Evolutionary conservation across 1,140 invertebrate species (phyloP), one percentile per base, ranked within the genome.

Genomic region (Drosophila eugracilis): DNA sequence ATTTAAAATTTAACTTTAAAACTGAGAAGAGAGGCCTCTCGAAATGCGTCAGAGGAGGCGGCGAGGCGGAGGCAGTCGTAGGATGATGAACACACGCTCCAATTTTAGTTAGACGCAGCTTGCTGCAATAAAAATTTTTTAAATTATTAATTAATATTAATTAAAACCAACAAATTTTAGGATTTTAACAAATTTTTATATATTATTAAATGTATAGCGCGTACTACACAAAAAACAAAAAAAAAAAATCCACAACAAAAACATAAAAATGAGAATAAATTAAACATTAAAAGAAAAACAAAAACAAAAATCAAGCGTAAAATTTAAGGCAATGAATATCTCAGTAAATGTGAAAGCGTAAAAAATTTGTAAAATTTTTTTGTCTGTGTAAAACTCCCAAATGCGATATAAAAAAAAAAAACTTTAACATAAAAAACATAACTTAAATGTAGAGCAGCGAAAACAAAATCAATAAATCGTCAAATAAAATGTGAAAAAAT

Each of bases 121-220:
- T 71, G 84, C 84, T 88, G 83, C 83, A 74, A 74, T 44, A 74
- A 74, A 73, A 74, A 65, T 80, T 83, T 85, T 88, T 88, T 83
- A 88, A 88, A 88, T 88, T 88, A 88, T 88, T 88, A 88, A 88
- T 88, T 88, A 88, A 88, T 88, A 67, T 78, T 88, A 88, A 88
- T 88, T 88, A 88, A 86, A 88, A 88, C 84, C 83, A 88, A 88
- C 83, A 88, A 88, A 88, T 88, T 88, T 88, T 88, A 88, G 84
- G 84, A 88, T 88, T 88, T 88, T 88, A 88, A 88, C 83, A 83
- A 88, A 88, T 88, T 88, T 88, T 86, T 86, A 88, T 77, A 75
- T 83, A 85, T 83, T 83, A 84, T 86, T 85, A 85, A 86, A 86
- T 85, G 80, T 85, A 69, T 85, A 85, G 80, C 81, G 76, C 81